A percentile compares a stretch with the other conserved stretches of the same genome.
Evolutionary conservation across 1,140 invertebrate species (phyloP).

Genomic region (Orussus abietinus): DNA sequence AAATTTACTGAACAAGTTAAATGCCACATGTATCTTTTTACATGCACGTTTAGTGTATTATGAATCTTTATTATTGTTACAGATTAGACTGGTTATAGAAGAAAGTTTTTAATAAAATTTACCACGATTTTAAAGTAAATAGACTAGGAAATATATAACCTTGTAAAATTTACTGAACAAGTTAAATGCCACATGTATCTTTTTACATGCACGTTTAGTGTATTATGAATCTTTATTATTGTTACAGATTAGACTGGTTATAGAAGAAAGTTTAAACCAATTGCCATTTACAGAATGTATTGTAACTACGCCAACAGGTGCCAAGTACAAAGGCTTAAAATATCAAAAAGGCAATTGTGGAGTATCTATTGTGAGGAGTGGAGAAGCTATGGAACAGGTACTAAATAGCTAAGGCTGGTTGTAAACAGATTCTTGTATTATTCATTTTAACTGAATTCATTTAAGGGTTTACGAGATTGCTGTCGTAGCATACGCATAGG

Average conservation of each 20-base stretch:
- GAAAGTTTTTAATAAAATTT: too few species aligned
- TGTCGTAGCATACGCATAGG: conserved; percentile 96
- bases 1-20: too few species aligned
- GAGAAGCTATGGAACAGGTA: conserved; percentile 97
- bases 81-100: too few species aligned
- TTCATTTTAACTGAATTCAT: conserved; percentile 17
- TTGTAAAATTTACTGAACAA: too few species aligned
- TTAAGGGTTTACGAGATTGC: conserved; percentile 88
- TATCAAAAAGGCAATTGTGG: conserved; percentile 97
- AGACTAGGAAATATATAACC: too few species aligned
- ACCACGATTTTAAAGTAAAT: too few species aligned
- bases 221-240: too few species aligned
- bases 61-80: too few species aligned
- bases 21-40: too few species aligned
- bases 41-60: too few species aligned
- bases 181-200: too few species aligned
- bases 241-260: conserved; percentile 82
- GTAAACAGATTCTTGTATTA: conserved; percentile 14
- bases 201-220: too few species aligned
- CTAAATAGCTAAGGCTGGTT: conserved; percentile 11
- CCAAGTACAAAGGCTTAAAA: conserved; percentile 84
- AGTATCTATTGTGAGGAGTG: conserved; percentile 92
- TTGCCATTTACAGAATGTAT: conserved; percentile 86
- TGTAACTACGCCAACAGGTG: conserved; percentile 90
- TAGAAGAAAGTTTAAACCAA: conserved; percentile 97